A percentile compares a stretch with the other conserved stretches of the same genome.
Evolutionary conservation across 2,797 vertebrate species (phyloP).

Genomic region (Knipowitschia caucasica): DNA sequence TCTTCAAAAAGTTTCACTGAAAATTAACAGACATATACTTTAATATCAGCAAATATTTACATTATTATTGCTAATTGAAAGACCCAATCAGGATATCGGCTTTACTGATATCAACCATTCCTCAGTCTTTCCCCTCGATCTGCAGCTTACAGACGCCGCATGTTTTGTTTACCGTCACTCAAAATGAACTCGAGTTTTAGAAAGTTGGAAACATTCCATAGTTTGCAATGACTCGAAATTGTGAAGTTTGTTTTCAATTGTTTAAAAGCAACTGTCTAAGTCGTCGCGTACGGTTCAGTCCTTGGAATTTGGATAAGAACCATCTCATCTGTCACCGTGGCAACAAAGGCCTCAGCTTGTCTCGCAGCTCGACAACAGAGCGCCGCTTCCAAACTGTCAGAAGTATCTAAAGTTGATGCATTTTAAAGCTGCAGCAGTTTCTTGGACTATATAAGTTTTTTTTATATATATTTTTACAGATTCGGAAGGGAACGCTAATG

Average conservation of each 20-base stretch:
- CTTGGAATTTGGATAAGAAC: slow-evolving; percentile 47
- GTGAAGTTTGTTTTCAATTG: slow-evolving; percentile 23
- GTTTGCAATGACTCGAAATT: background rate
- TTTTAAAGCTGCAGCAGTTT: slow-evolving; percentile 7
- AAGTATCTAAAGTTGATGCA: slow-evolving; percentile 16
- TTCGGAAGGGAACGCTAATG: slow-evolving; percentile 18
- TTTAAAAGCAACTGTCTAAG: slow-evolving; percentile 10
- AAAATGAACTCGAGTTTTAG: too few relatives aligned
- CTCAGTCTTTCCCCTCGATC: too few relatives aligned
- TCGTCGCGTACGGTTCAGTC: slow-evolving; percentile 22
- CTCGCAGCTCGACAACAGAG: slow-evolving; percentile 28
- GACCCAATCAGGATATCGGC: too few relatives aligned
- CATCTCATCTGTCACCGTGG: slow-evolving; percentile 45
- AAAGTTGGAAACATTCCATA: slow-evolving; percentile 20
- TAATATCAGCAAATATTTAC: too few relatives aligned
- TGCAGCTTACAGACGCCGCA: too few relatives aligned
- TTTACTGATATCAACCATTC: too few relatives aligned
- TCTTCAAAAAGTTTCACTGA: too few relatives aligned
- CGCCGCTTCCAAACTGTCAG: slow-evolving; percentile 29
- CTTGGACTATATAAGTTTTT: slow-evolving; percentile 1
- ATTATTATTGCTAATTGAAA: too few relatives aligned
- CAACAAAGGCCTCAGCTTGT: slow-evolving; percentile 51
- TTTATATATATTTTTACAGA: background rate
- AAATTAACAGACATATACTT: too few relatives aligned
- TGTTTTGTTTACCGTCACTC: too few relatives aligned